Evolutionary conservation across 1,140 invertebrate genomes (phyloP).

Genomic region (Galleria mellonella): DNA sequence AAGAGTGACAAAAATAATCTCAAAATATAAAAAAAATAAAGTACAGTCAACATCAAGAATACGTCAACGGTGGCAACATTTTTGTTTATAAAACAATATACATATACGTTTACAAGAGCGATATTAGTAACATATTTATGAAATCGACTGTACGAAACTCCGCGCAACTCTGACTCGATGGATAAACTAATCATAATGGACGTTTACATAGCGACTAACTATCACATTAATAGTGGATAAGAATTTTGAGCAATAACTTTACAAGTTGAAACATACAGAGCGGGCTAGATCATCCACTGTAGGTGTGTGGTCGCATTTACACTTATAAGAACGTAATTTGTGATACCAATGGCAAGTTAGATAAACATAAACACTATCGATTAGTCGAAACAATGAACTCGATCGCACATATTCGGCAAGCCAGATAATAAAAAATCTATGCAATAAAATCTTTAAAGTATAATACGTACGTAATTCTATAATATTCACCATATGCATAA

Average conservation of each 20-base stretch:
- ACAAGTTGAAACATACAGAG: background rate
- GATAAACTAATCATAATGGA: constrained; percentile 15
- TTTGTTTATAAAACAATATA: too few relatives aligned
- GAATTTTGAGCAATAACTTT: constrained; percentile 46
- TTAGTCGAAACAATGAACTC: constrained; percentile 5
- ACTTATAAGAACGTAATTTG: constrained; percentile 13
- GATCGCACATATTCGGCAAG: constrained; percentile 22
- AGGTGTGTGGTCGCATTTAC: background rate
- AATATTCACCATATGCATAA: constrained; percentile 22
- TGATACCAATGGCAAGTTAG: constrained; percentile 31
- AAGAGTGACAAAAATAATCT: too few relatives aligned
- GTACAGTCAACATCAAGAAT: too few relatives aligned
- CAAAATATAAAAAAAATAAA: too few relatives aligned
- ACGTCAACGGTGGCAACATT: too few relatives aligned
- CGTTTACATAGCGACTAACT: constrained; percentile 16
- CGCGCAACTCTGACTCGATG: too few relatives aligned
- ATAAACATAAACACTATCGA: constrained; percentile 5
- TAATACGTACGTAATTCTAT: constrained; percentile 18
- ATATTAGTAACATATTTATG: too few relatives aligned
- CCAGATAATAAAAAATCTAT: background rate
- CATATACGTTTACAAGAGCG: too few relatives aligned
- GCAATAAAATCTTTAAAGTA: constrained; percentile 13
- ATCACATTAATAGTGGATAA: constrained; percentile 29
- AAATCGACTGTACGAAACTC: too few relatives aligned
- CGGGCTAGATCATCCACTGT: too few relatives aligned